These are phyloP conservation scores for Trididemnum nubilum DNA, from an alignment of 23 tunicate genomes.

Conservation along the genomic window DNA sequence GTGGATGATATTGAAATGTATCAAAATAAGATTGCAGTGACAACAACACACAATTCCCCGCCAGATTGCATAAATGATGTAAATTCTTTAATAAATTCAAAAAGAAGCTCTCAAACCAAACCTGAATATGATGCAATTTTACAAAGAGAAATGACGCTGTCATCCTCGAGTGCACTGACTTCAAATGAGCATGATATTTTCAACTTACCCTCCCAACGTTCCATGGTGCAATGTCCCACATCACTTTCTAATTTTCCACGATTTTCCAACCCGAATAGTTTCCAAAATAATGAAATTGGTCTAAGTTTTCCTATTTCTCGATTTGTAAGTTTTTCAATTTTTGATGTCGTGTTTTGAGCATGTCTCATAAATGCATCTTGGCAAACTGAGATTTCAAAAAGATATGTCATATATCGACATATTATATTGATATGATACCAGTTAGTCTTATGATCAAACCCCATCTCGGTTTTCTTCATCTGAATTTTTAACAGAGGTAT, in stretches of 20 bases:
- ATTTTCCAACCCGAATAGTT: not conserved
- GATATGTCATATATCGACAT: too few species aligned
- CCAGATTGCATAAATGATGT: too few species aligned
- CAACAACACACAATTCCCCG: too few species aligned
- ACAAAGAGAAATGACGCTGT: not conserved
- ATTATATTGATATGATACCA: too few species aligned
- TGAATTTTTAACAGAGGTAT: too few species aligned
- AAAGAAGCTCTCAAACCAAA: not conserved
- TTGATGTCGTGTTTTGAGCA: too few species aligned
- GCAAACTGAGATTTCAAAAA: not conserved
- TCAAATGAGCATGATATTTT: not conserved
- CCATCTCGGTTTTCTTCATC: too few species aligned
- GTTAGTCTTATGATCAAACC: too few species aligned
- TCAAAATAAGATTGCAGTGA: too few species aligned
- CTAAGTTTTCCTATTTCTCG: not conserved
- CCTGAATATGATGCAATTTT: not conserved
- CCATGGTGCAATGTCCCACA: constrained; percentile 15
- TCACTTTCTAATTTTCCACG: constrained; percentile 4
- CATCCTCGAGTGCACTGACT: not conserved
- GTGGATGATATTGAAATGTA: too few species aligned
- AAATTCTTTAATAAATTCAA: too few species aligned
- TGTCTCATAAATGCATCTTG: not conserved
- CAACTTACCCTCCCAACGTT: not conserved
- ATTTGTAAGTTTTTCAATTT: not conserved
- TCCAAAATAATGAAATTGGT: not conserved